Base-by-base conservation (phyloP, 1,140 invertebrate species). In the Cardiocondyla obscurior region DNA sequence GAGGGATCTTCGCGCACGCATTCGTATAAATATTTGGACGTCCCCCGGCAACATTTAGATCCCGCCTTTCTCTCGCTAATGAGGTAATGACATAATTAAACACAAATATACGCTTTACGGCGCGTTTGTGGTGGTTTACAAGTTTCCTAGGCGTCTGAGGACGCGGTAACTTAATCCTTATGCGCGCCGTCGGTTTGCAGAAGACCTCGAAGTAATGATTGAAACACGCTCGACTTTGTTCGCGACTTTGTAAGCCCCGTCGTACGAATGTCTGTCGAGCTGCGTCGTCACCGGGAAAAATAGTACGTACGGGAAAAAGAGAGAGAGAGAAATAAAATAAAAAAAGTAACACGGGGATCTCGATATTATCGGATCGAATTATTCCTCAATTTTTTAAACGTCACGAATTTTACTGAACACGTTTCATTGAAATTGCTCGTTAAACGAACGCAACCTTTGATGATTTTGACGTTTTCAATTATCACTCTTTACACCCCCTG, bases 391-490 rank as follows among this genome's bases (percentile, higher is more conserved):
- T 67, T 79, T 79, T 79, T 30, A 51, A 77, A 77, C n/a, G 44
- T 83, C 62, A 25, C 30, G 49, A 72, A 73, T 60, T 30, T 30
- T 58, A 58, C 30, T 39, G 65, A 22, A 72, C 51, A 28, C 44
- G 33, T 77, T 65, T 19, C 28, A 36, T n/a, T 19, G 10, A 73
- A 81, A 58, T 64, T 72, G 14, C 44, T 51, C 58, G 42, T 65
- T 39, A 28, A 49, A 46, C 46, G 12, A n/a, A n/a, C 46, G 33
- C 49, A 76, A 28, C 53, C 53, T 85, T 82, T 77, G 82, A 84
- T 85, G 73, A 85, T 39, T 62, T 81, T 70, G 86, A 88, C 82
- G 44, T 87, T 87, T 87, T 72, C 82, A 88, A 88, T 88, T 81
- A 87, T 72, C 82, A 72, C 36, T 3, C 44, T 73, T 12, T 39